Evolutionary conservation across 2,888 invertebrate genomes (phyloP).

Genomic region (Chymomyza procnemis): DNA sequence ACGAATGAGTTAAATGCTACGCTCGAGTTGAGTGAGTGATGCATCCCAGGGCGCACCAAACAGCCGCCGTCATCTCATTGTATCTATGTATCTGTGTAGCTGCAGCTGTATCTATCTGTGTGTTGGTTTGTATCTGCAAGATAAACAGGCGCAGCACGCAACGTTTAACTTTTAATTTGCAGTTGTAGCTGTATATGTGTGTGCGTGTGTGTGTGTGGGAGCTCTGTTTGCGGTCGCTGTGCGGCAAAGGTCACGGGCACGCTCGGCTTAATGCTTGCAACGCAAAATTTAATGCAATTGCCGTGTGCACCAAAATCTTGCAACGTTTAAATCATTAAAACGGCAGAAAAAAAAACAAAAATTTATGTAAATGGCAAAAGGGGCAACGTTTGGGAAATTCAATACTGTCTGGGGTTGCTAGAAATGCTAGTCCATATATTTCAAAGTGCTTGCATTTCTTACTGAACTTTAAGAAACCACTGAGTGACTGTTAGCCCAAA

Average conservation of each 20-base stretch:
- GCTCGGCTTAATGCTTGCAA: constrained; percentile 33
- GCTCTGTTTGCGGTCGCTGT: constrained; percentile 33
- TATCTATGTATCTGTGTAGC: neutral
- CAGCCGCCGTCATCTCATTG: neutral
- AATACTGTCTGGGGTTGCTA: no score
- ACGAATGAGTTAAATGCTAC: constrained; percentile 70
- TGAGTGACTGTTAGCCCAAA: no score
- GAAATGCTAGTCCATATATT: no score
- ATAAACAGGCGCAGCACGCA: constrained; percentile 71
- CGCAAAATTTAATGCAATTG: constrained; percentile 36
- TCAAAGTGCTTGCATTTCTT: no score
- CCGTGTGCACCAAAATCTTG: neutral
- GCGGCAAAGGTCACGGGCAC: constrained; percentile 62
- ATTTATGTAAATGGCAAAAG: no score
- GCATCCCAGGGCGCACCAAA: constrained; percentile 65
- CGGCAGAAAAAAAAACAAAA: neutral
- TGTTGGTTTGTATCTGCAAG: constrained; percentile 54
- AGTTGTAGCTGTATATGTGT: constrained; percentile 33
- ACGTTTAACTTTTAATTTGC: constrained; percentile 74
- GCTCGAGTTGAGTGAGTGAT: constrained; percentile 73
- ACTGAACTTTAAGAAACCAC: no score
- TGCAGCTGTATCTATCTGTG: neutral
- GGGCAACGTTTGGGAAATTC: no score
- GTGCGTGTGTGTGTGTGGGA: constrained; percentile 5
- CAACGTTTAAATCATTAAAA: constrained; percentile 36